Conservation (phyloP, 2,797 vertebrate genomes). For the Sphaeramia orbicularis region DNA sequence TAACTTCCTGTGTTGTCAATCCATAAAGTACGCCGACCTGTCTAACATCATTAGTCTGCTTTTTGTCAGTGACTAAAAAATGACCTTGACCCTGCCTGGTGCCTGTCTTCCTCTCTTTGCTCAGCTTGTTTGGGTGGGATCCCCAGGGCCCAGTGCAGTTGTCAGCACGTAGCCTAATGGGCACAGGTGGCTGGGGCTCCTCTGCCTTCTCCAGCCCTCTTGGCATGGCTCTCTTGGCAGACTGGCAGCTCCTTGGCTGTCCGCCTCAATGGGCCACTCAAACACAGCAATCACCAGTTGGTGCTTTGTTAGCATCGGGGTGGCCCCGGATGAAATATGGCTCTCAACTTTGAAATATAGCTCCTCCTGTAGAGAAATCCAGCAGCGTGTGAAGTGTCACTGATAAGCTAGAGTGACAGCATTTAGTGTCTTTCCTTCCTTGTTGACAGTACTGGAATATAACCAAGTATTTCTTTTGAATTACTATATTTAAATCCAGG, state of each 20-base stretch:
- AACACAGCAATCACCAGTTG: conserved; percentile 79
- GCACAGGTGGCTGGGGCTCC: conserved; percentile 79
- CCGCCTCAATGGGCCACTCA: conserved; percentile 68
- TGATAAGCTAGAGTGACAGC: conserved; percentile 31
- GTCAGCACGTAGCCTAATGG: conserved; percentile 77
- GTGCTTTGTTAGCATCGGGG: conserved; percentile 71
- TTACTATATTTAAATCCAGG: no score
- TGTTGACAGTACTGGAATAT: no score
- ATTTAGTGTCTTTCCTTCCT: conserved; percentile 29
- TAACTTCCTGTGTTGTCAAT: conserved; percentile 48
- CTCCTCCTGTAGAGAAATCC: conserved; percentile 56
- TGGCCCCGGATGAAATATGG: conserved; percentile 74
- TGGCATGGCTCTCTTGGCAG: conserved; percentile 75
- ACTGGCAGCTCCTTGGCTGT: conserved; percentile 69
- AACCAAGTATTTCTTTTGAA: no score
- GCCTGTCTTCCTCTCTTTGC: conserved; percentile 45
- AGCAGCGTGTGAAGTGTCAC: conserved; percentile 37
- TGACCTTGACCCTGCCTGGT: conserved; percentile 60
- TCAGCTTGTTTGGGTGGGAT: conserved; percentile 68
- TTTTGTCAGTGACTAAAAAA: conserved; percentile 52
- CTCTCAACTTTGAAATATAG: conserved; percentile 65
- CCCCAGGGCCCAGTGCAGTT: conserved; percentile 67
- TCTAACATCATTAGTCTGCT: conserved; percentile 41
- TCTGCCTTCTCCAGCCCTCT: conserved; percentile 68
- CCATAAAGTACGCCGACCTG: conserved; percentile 39